Conservation (phyloP, 2,888 invertebrate genomes). For the Polyploca ridens region DNA sequence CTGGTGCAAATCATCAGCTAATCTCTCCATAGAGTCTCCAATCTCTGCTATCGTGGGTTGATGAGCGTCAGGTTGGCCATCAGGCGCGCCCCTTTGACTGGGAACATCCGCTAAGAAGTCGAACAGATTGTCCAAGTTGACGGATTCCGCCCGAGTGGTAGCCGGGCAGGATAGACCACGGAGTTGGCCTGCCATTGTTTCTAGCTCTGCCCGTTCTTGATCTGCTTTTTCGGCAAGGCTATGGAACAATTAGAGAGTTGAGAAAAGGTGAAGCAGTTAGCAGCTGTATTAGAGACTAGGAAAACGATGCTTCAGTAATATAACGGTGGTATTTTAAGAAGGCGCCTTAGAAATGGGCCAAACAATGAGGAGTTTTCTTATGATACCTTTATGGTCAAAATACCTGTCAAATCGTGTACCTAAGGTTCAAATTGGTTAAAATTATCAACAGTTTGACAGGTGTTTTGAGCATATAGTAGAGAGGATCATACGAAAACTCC, state of each 20-base stretch:
- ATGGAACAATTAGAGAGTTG: slow-evolving; percentile 16
- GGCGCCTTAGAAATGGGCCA: no score
- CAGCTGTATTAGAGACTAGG: neutral
- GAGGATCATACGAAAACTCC: no score
- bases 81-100: slow-evolving; percentile 74
- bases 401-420: no score
- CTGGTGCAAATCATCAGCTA: slow-evolving; percentile 92
- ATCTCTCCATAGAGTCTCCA: slow-evolving; percentile 92
- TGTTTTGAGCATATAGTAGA: no score
- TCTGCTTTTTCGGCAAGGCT: slow-evolving; percentile 88
- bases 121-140: slow-evolving; percentile 95
- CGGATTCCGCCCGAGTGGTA: slow-evolving; percentile 86
- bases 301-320: no score
- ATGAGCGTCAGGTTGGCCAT: slow-evolving; percentile 81
- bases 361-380: no score
- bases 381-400: no score
- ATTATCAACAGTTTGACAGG: no score
- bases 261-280: neutral
- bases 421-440: no score
- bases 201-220: slow-evolving; percentile 83
- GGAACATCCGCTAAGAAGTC: slow-evolving; percentile 93
- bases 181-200: slow-evolving; percentile 76
- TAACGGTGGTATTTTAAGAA: no score
- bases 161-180: slow-evolving; percentile 65
- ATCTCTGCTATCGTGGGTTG: slow-evolving; percentile 91